Conservation (phyloP, 2,888 invertebrate species). For the Suillia variegata region DNA sequence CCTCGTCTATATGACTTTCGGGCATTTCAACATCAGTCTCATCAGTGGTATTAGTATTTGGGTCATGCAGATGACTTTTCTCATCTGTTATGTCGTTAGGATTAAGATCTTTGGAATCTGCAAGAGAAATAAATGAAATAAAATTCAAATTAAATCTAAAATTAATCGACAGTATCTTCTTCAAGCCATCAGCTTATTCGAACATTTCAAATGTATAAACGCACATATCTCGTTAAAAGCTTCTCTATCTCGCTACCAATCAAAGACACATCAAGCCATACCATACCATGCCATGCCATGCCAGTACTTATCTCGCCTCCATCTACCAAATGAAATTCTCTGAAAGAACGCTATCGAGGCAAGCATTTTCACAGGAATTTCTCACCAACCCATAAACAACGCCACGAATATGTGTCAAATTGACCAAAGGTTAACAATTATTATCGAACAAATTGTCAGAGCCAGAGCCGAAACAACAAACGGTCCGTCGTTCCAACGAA, state of each 20-base stretch:
- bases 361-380: conserved; percentile 31
- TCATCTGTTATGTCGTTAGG: conserved; percentile 50
- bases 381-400: conserved; percentile 29
- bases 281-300: too few species aligned
- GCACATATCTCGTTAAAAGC: neutral
- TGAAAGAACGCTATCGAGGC: conserved; percentile 7
- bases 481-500: neutral
- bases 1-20: conserved; percentile 25
- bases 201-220: neutral
- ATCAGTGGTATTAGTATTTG: conserved; percentile 33
- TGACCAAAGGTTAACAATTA: conserved; percentile 59
- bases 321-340: conserved; percentile 7
- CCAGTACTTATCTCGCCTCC: neutral
- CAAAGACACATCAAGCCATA: neutral
- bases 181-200: neutral
- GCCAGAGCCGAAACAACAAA: conserved; percentile 27
- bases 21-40: conserved; percentile 37
- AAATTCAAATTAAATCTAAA: conserved; percentile 12
- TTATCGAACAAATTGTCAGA: conserved; percentile 61
- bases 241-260: neutral
- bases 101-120: conserved; percentile 60
- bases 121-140: conserved; percentile 12
- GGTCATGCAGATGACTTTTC: conserved; percentile 28
- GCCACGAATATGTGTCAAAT: conserved; percentile 53
- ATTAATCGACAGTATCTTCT: neutral